These are phyloP conservation scores for Enteromius anoplus DNA, from an alignment of 2,797 vertebrate species.

Conservation along the genomic window DNA sequence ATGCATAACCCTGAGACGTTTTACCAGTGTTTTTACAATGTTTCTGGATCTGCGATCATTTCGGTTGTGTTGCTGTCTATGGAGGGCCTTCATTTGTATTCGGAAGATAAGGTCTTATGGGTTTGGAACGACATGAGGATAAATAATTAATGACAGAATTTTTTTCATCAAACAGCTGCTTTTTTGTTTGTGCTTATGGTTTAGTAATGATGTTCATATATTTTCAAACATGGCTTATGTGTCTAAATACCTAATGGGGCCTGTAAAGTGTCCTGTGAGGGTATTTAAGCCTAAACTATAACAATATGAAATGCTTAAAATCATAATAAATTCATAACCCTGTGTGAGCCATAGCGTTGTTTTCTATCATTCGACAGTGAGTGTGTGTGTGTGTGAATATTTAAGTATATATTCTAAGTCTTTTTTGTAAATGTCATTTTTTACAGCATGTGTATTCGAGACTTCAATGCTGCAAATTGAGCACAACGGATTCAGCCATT, in stretches of 20 bases:
- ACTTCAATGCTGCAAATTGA: slow-evolving; percentile 46
- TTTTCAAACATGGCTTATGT: neutral
- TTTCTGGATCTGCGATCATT: too few relatives aligned
- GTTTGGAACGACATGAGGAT: too few relatives aligned
- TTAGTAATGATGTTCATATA: neutral
- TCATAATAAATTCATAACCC: slow-evolving; percentile 1
- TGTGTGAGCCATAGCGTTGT: slow-evolving; percentile 10
- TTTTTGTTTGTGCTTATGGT: neutral
- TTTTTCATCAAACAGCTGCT: neutral
- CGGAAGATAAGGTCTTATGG: too few relatives aligned
- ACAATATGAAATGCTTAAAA: neutral
- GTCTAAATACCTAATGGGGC: neutral
- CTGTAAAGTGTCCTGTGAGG: neutral
- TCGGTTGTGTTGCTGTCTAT: too few relatives aligned
- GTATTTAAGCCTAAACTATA: neutral
- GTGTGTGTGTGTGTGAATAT: slow-evolving; percentile 1
- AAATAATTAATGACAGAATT: too few relatives aligned
- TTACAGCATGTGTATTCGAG: slow-evolving; percentile 39
- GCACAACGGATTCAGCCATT: slow-evolving; percentile 45
- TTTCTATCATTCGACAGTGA: slow-evolving; percentile 5
- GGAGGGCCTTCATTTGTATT: too few relatives aligned
- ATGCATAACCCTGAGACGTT: too few relatives aligned
- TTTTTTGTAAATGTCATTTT: slow-evolving; percentile 33
- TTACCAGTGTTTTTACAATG: too few relatives aligned
- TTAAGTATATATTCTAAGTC: neutral